A percentile compares a stretch with the other conserved stretches of the same genome.
Conservation (phyloP, 2,113 vertebrate genomes). For the Carollia perspicillata region DNA sequence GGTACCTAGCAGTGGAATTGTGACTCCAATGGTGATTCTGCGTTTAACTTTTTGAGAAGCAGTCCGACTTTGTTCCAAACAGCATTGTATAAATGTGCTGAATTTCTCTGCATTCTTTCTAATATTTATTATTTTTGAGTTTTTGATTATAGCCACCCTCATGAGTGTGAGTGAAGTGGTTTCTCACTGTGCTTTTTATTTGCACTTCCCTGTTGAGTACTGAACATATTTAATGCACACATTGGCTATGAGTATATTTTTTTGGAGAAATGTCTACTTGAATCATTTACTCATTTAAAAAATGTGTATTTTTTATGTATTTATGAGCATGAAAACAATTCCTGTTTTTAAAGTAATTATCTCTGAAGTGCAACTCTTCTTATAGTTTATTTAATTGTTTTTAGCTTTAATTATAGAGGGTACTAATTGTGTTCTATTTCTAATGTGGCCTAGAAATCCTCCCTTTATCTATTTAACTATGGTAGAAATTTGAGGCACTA, state of each 20-base stretch:
- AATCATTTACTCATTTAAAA: slow-evolving; percentile 32
- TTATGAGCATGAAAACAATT: background rate
- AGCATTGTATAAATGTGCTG: background rate
- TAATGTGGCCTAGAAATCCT: background rate
- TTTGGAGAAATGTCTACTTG: background rate
- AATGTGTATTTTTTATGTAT: background rate
- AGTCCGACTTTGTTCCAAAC: background rate
- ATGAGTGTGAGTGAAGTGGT: background rate
- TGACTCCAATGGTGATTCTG: background rate
- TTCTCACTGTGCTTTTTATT: background rate
- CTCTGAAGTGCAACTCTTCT: background rate
- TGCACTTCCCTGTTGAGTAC: background rate
- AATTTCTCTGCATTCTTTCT: background rate
- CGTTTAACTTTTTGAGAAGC: background rate
- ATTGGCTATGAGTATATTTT: slow-evolving; percentile 13
- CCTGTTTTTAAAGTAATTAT: slow-evolving; percentile 41
- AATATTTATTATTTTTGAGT: background rate
- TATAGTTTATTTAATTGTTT: slow-evolving; percentile 5
- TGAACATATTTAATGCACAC: background rate
- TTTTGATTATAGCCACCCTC: background rate
- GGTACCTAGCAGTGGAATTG: background rate
- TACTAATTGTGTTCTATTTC: background rate
- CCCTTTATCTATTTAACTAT: slow-evolving; percentile 17
- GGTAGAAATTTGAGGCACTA: background rate
- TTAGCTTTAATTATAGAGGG: slow-evolving; percentile 23